These are phyloP conservation scores for Bellardia pandia DNA, from an alignment of 2,888 invertebrate genomes.

Conservation along the genomic window DNA sequence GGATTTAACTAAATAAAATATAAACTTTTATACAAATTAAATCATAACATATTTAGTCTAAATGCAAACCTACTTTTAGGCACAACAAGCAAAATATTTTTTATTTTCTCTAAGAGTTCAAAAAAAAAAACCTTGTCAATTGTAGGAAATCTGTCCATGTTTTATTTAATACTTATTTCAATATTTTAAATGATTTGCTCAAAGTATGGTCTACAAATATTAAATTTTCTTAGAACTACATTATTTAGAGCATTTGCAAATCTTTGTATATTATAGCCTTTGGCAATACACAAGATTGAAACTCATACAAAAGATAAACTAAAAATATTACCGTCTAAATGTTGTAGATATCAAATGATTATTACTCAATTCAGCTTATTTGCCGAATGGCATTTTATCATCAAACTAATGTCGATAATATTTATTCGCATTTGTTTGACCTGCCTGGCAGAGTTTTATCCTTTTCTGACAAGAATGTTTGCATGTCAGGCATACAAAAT, in stretches of 20 bases:
- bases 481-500: slow-evolving; percentile 49
- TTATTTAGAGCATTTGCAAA: not conserved
- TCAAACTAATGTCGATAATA: slow-evolving; percentile 51
- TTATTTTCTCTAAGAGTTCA: not conserved
- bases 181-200: slow-evolving; percentile 30
- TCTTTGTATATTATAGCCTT: slow-evolving; percentile 12
- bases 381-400: slow-evolving; percentile 53
- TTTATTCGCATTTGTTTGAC: slow-evolving; percentile 41
- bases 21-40: slow-evolving; percentile 20
- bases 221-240: not conserved
- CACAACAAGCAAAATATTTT: not conserved
- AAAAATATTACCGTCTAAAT: slow-evolving; percentile 4
- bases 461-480: slow-evolving; percentile 39
- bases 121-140: not conserved
- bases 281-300: slow-evolving; percentile 22
- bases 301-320: not conserved
- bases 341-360: slow-evolving; percentile 38
- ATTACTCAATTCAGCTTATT: slow-evolving; percentile 46
- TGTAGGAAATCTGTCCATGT: not conserved
- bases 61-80: slow-evolving; percentile 1
- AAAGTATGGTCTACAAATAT: slow-evolving; percentile 32
- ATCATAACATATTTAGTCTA: slow-evolving; percentile 9
- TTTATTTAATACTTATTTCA: not conserved
- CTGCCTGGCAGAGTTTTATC: slow-evolving; percentile 18
- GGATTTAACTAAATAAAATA: not conserved